Conservation (phyloP, 2,797 vertebrate genomes). For the Tinamus major region DNA sequence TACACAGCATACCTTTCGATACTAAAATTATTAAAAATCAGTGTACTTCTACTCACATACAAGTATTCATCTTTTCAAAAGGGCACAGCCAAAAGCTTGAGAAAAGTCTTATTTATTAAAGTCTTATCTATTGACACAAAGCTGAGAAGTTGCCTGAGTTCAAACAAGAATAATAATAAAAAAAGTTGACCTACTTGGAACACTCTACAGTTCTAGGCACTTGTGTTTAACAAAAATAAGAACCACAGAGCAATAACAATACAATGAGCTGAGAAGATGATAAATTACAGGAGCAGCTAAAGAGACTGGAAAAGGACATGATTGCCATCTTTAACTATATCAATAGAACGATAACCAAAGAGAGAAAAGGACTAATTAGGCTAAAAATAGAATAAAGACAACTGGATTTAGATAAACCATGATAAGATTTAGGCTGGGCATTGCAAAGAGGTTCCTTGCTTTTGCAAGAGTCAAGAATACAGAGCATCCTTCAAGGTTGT, state of each 20-base stretch:
- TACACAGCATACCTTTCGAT: neutral
- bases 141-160: neutral
- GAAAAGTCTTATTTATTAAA: neutral
- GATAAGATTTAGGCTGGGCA: neutral
- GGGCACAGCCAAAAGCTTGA: neutral
- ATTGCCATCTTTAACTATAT: neutral
- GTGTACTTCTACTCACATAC: neutral
- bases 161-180: neutral
- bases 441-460: neutral
- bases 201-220: neutral
- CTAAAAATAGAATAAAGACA: neutral
- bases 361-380: neutral
- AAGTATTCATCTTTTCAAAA: neutral
- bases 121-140: neutral
- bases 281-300: neutral
- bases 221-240: neutral
- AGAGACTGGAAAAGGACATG: neutral
- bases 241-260: neutral
- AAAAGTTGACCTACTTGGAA: neutral
- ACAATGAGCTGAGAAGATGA: neutral
- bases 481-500: neutral
- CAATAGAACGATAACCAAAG: neutral
- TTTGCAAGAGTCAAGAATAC: neutral
- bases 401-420: neutral
- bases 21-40: neutral